Evolutionary conservation across 2,888 invertebrate species (phyloP), one percentile per base, ranked within the genome.

Genomic region (Agrochola lota): DNA sequence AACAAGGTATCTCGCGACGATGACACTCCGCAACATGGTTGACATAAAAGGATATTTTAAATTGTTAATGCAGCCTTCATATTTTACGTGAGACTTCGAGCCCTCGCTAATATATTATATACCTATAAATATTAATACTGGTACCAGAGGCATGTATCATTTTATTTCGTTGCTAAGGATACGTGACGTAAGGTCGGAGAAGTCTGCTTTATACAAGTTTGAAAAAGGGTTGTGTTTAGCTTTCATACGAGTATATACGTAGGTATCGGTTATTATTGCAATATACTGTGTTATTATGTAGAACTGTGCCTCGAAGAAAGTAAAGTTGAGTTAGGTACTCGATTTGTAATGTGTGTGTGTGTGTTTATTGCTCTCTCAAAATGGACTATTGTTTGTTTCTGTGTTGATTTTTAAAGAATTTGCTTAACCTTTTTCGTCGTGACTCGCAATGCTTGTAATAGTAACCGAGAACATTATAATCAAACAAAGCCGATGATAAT

Each of bases 21-120:
- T 59, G 74, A 72, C 72, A 71, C 84, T 70, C 46, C 66, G 17
- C 55, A 83, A 75, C 63, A 82, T 67, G 60, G 52, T 20, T 62
- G 66, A 80, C 67, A 71, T 75, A 80, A 88, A 88, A 78, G 79
- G 78, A 78, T 81, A 81, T 86, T 87, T 87, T 88, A 86, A 88
- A 87, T 86, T 88, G 80, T 77, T 88, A 86, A 87, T 83, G 84
- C 78, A 64, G 64, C 43, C 57, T 83, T 71, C 84, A 80, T 77
- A 73, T 75, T 55, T 74, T 83, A 88, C 88, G 85, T 84, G 88
- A 80, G 80, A 66, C 78, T 85, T 71, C 63, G 72, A 55, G 73
- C 74, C 66, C 60, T 49, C 60, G 78, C 85, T 88, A 88, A 88
- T 88, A 88, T 79, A 77, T 77, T 40, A 52, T 49, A 67, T 67